Conservation (phyloP, 2,888 invertebrate species). For the Phengaris alcon region DNA sequence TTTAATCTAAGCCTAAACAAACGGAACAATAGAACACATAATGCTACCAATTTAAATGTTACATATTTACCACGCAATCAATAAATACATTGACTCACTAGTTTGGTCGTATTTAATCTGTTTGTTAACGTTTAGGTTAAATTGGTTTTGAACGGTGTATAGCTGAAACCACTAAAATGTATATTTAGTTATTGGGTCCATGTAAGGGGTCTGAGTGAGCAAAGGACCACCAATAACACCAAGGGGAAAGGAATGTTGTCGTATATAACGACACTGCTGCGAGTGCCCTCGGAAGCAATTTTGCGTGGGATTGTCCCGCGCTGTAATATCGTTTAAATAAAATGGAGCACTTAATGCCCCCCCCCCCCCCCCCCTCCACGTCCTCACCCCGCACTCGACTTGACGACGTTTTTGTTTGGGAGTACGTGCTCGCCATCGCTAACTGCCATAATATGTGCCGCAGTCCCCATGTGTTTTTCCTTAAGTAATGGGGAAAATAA, state of each 20-base stretch:
- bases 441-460: neutral
- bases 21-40: too few relatives aligned
- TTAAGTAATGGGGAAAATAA: neutral
- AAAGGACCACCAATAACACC: neutral
- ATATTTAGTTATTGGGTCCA: too few relatives aligned
- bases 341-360: neutral
- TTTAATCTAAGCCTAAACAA: too few relatives aligned
- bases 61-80: too few relatives aligned
- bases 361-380: neutral
- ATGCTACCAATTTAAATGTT: too few relatives aligned
- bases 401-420: slow-evolving; percentile 2
- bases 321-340: slow-evolving; percentile 20
- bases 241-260: neutral
- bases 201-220: too few relatives aligned
- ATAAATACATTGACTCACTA: too few relatives aligned
- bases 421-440: slow-evolving; percentile 13
- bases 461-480: neutral
- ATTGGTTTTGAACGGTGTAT: too few relatives aligned
- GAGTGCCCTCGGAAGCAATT: neutral
- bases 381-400: neutral
- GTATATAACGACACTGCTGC: neutral
- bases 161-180: too few relatives aligned
- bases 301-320: neutral
- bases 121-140: too few relatives aligned
- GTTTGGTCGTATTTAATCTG: too few relatives aligned